Conservation (phyloP, 2,888 invertebrate species). For the Phytoseiulus persimilis region DNA sequence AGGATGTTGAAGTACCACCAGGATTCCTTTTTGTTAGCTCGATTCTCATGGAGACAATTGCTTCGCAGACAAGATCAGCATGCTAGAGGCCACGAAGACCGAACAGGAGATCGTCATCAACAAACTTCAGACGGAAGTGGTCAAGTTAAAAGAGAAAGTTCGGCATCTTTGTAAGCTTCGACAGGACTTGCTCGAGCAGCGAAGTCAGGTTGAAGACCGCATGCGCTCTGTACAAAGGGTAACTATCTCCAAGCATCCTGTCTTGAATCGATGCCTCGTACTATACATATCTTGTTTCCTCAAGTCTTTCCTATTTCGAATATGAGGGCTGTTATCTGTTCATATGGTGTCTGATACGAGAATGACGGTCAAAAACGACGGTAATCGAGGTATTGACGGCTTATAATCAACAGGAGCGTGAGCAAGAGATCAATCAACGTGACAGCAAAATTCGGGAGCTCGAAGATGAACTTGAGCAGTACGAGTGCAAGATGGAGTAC, state of each 20-base stretch:
- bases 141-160: conserved; percentile 31
- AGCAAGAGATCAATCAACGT: conserved; percentile 19
- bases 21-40: too few species aligned
- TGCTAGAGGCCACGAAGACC: conserved; percentile 28
- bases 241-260: background rate
- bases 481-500: conserved; percentile 36
- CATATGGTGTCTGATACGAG: too few species aligned
- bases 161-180: conserved; percentile 34
- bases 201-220: conserved; percentile 33
- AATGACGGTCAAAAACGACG: too few species aligned
- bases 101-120: conserved; percentile 35
- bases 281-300: too few species aligned
- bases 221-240: conserved; percentile 37
- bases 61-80: conserved; percentile 25
- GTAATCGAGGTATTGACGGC: background rate
- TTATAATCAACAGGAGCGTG: conserved; percentile 16
- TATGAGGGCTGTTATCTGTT: too few species aligned
- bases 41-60: background rate
- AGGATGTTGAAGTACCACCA: too few species aligned
- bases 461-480: conserved; percentile 31
- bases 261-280: too few species aligned
- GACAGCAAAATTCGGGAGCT: conserved; percentile 35
- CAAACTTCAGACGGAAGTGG: conserved; percentile 35
- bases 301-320: too few species aligned
- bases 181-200: conserved; percentile 27